phyloP scores from a whole-genome alignment of 2,797 vertebrate genomes.

The Natrix natrix region DNA sequence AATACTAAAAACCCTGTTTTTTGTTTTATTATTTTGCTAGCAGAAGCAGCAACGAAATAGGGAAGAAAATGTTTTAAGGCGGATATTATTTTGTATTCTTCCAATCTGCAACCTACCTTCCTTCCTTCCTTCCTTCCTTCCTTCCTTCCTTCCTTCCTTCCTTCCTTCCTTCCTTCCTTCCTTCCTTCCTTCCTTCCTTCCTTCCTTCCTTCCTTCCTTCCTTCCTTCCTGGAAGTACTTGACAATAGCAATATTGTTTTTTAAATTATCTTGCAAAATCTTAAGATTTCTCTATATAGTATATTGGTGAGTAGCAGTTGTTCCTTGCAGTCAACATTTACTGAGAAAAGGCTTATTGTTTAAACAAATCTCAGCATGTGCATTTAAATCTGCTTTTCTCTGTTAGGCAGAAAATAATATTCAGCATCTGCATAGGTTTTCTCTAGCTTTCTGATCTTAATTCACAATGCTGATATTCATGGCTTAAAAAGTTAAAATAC shows the following conservation, averaged over 20 bases:
- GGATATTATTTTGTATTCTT: conserved; percentile 29
- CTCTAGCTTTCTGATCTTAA: not conserved
- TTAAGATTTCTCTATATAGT: conserved; percentile 4
- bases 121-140: not conserved
- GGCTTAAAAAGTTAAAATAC: not conserved
- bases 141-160: not conserved
- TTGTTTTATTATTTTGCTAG: not conserved
- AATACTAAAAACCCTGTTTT: conserved; percentile 39
- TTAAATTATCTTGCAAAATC: conserved; percentile 4
- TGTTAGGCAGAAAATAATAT: not conserved
- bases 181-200: not conserved
- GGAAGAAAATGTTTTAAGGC: not conserved
- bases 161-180: not conserved
- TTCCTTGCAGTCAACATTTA: conserved; percentile 9
- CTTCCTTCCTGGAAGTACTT: not conserved
- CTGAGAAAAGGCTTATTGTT: not conserved
- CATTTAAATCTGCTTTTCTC: not conserved
- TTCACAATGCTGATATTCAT: not conserved
- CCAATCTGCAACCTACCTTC: not conserved
- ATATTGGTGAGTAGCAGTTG: conserved; percentile 16
- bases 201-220: not conserved
- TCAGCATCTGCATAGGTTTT: not conserved
- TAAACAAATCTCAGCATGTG: not conserved
- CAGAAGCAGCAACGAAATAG: conserved; percentile 9
- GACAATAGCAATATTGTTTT: not conserved